phyloP scores from a whole-genome alignment of 1,140 invertebrate genomes.

The Pinna nobilis region DNA sequence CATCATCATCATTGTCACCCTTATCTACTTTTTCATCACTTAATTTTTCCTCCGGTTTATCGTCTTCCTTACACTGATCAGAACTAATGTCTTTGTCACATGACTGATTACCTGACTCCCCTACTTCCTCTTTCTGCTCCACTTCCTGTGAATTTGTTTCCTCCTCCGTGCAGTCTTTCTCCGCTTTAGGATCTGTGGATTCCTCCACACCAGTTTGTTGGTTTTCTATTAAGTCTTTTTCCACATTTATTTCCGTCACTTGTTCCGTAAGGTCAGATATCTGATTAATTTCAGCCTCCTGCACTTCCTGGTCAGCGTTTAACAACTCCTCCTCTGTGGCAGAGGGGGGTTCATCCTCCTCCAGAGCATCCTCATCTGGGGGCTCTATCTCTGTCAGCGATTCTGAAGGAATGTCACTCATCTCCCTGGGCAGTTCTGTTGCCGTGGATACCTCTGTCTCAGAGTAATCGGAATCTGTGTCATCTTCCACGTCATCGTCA shows the following conservation, averaged over 20 bases:
- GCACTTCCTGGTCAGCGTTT: not conserved
- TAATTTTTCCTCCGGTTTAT: not conserved
- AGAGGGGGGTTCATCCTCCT: conserved; percentile 3
- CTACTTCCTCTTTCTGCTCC: not conserved
- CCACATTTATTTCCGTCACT: conserved; percentile 2
- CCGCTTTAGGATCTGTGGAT: conserved; percentile 12
- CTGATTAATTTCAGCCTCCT: conserved; percentile 14
- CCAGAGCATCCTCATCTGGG: not conserved
- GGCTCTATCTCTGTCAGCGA: conserved; percentile 3
- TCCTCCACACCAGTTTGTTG: conserved; percentile 7
- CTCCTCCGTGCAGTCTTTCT: conserved; percentile 3
- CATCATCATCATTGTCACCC: not conserved
- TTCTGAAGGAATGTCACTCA: not conserved
- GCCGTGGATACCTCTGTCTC: conserved; percentile 1
- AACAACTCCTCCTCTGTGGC: conserved; percentile 2
- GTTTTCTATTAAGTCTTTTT: conserved; percentile 7
- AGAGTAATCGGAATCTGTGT: not conserved
- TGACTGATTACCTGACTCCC: too few relatives aligned
- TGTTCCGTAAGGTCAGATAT: conserved; percentile 3
- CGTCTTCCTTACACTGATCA: conserved; percentile 7
- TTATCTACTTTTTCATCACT: conserved; percentile 1
- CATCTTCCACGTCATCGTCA: not conserved
- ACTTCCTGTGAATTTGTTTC: conserved; percentile 8
- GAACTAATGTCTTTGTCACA: too few relatives aligned
- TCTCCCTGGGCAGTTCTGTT: conserved; percentile 1